phyloP scores from a whole-genome alignment of 1,140 invertebrate species.

The Gonatopus flavifemur region DNA sequence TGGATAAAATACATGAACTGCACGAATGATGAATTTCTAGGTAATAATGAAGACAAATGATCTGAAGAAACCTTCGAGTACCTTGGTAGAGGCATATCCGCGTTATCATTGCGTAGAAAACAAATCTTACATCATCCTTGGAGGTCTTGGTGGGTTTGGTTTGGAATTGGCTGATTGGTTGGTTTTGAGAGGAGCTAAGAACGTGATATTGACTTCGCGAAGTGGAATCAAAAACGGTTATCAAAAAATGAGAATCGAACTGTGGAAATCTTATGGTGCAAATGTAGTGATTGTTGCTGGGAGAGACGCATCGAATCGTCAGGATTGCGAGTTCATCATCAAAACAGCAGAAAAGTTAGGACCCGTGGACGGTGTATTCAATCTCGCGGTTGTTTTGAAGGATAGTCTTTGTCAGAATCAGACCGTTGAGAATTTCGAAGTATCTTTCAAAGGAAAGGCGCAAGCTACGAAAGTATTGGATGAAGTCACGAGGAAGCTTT shows the following conservation, averaged over 20 bases:
- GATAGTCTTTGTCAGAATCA: constrained; percentile 61
- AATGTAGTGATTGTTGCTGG: constrained; percentile 56
- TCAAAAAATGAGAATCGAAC: constrained; percentile 59
- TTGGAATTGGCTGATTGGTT: constrained; percentile 79
- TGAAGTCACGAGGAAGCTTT: constrained; percentile 55
- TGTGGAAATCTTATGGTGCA: constrained; percentile 61
- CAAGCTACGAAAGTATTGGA: constrained; percentile 57
- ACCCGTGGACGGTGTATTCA: constrained; percentile 76
- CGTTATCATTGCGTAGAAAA: constrained; percentile 58
- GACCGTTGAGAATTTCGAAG: constrained; percentile 54
- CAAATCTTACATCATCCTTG: constrained; percentile 57
- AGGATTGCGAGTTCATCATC: constrained; percentile 62
- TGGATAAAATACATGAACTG: neutral
- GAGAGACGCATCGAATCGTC: constrained; percentile 52
- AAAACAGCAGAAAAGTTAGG: constrained; percentile 61
- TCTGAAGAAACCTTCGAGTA: constrained; percentile 37
- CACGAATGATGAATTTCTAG: constrained; percentile 15
- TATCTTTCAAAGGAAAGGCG: constrained; percentile 58
- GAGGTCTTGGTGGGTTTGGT: constrained; percentile 82
- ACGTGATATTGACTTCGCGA: constrained; percentile 72
- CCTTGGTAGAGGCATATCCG: constrained; percentile 53
- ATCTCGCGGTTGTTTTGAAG: constrained; percentile 70
- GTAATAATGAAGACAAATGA: constrained; percentile 66
- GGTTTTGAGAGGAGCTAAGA: constrained; percentile 67
- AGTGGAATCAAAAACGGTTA: constrained; percentile 71